phyloP scores from a whole-genome alignment of 1,140 invertebrate species.

The Drosophila orosa region DNA sequence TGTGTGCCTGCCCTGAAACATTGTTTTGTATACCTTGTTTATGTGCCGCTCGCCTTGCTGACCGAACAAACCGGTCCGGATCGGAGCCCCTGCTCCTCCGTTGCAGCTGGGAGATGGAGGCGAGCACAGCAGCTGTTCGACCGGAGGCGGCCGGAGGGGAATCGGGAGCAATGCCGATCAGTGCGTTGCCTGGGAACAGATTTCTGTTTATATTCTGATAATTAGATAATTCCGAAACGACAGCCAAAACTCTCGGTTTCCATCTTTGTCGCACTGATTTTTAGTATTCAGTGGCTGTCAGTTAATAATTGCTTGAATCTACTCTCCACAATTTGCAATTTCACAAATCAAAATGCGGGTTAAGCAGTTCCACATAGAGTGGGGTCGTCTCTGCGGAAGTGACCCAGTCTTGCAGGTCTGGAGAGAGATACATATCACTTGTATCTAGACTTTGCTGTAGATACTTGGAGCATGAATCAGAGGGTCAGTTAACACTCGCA shows the following conservation, averaged over 20 bases:
- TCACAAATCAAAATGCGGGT: conserved; percentile 13
- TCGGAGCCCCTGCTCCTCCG: conserved; percentile 14
- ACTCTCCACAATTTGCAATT: conserved; percentile 5
- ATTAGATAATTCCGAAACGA: conserved; percentile 27
- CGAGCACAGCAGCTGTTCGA: conserved; percentile 57
- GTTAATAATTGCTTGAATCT: conserved; percentile 9
- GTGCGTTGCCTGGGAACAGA: conserved; percentile 34
- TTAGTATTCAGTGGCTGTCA: conserved; percentile 24
- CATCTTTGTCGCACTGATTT: conserved; percentile 28
- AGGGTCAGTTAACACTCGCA: conserved; percentile 26
- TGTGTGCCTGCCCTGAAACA: conserved; percentile 34
- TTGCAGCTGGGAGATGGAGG: conserved; percentile 33
- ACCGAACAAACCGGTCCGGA: conserved; percentile 64
- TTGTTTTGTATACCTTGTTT: conserved; percentile 47
- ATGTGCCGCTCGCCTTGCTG: conserved; percentile 15
- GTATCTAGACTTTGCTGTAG: conserved; percentile 7
- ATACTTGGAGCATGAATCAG: conserved; percentile 23
- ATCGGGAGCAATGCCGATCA: conserved; percentile 20
- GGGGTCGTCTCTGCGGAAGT: conserved; percentile 17
- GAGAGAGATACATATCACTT: conserved; percentile 16
- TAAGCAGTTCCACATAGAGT: conserved; percentile 12
- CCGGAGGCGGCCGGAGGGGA: conserved; percentile 1
- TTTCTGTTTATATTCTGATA: conserved; percentile 30
- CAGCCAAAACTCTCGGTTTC: neutral
- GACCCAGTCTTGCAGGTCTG: conserved; percentile 29